Base-by-base conservation (phyloP, 1,140 invertebrate species). In the Heliconius eleuchia region DNA sequence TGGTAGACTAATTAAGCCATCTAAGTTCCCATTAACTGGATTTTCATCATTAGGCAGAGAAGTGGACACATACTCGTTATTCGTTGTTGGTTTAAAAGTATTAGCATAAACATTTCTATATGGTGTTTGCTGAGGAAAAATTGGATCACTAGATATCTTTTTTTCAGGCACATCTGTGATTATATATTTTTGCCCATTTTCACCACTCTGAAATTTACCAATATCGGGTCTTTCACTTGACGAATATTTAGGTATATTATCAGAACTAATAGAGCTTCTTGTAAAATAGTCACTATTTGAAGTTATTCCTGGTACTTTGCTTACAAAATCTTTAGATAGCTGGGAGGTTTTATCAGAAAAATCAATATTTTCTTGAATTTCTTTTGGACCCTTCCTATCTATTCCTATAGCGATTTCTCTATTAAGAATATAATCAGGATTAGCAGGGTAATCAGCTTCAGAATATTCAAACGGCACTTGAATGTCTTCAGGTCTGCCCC, bases 401-500 rank as follows among this genome's bases (percentile, higher is more conserved):
- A 80, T 80, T 23, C 79, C 83, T 34, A 80, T 71, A 11, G 79
- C 79, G 11, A 80, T 52, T 74, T 82, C 75, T 37, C 74, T 46
- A 13, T 11, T 73, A 39, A 27, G 11, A 9, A 55, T 76, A 80
- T 18, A 70, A 8, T 50, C 34, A 74, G 18, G 34, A 8, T 16
- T 46, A 27, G 13, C 27, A 71, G 5, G 27, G 78, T 66, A 76
- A 11, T 55, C 30, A 57, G 46, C n/a, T 73, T 86, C 88, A 6
- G 89, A 87, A 27, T 77, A 79, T 80, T 90, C 84, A 27, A 88
- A 76, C 11, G 90, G 89, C 19, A 86, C 77, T 70, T 88, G 76
- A 55, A 74, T 88, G 73, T 70, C 84, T 34, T 88, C 89, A 70
- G 95, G 94, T 50, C 90, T 92, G 2, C 96, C 95, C 23, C 95